Evolutionary conservation across 1,140 invertebrate genomes (phyloP), one percentile per base, ranked within the genome.

Genomic region (Micrasema minimum): DNA sequence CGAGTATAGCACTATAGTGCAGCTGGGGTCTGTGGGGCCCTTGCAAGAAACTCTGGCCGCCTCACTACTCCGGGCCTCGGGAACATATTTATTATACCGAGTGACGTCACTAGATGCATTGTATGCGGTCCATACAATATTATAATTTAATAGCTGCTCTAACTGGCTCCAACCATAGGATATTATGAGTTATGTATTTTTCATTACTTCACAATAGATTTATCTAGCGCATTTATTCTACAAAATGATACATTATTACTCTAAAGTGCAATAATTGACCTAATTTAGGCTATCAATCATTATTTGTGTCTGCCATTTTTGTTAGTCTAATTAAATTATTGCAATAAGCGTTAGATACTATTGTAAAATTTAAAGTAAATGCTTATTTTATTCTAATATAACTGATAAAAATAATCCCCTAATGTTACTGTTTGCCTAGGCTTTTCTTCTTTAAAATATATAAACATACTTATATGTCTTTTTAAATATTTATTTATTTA

Each of bases 21-120:
- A n/a, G 43, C n/a, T 12, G n/a, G 35, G 26, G 23, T 35, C 35
- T 26, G 53, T 35, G 6, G 53, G n/a, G 22, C 22, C n/a, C 53
- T 18, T 23, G 20, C 51, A 12, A 31, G 26, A 7, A 4, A 31
- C 26, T 31, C 2, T 31, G 26, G 7, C 3, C 3, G 7, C 26
- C 26, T 31, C 26, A 7, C 26, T 31, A 31, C 48, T 20, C 46
- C 18, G 45, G 26, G 48, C 26, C 62, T 35, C 62, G 14, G 48
- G 2, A 10, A 22, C 26, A 46, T 66, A n/a, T n/a, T n/a, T n/a
- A n/a, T n/a, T n/a, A n/a, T n/a, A n/a, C n/a, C n/a, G 26, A 31
- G 3, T 31, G 62, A 66, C 62, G 62, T 66, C 62, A 65, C 62
- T 20, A 20, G 43, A 22, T 65, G 62, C 62, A 66, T 66, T 66